Evolutionary conservation across 2,797 vertebrate species (phyloP).

Genomic region (Peromyscus eremicus): DNA sequence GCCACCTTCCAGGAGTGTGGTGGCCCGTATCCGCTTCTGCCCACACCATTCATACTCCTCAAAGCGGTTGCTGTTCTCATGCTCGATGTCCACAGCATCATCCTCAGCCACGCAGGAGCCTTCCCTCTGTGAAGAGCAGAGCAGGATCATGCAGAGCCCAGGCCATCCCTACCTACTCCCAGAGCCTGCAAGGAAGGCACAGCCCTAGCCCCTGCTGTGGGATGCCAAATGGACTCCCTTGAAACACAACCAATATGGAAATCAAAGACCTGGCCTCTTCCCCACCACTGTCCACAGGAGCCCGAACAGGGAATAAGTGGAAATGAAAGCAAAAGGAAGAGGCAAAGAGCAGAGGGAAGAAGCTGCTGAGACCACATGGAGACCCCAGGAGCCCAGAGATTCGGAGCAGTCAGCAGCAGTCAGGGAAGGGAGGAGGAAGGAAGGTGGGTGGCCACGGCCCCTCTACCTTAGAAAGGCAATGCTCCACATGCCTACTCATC

Average conservation of each 20-base stretch:
- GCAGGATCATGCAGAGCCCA: conserved; percentile 81
- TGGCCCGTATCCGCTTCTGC: conserved; percentile 99
- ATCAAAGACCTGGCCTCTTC: conserved; percentile 62
- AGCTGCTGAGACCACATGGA: conserved; percentile 51
- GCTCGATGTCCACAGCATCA: conserved; percentile 97
- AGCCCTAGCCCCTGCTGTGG: neutral
- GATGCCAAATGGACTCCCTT: conserved; percentile 21
- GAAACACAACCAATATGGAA: conserved; percentile 62
- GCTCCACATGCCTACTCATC: conserved; percentile 99
- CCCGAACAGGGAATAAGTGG: conserved; percentile 52
- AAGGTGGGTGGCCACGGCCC: conserved; percentile 85
- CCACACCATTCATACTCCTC: conserved; percentile 99
- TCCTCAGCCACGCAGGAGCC: conserved; percentile 95
- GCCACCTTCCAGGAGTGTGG: conserved; percentile 97
- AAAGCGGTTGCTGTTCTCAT: conserved; percentile 97
- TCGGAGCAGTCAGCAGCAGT: neutral
- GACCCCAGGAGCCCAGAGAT: conserved; percentile 63
- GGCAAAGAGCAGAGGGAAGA: conserved; percentile 44
- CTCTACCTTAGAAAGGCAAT: conserved; percentile 99
- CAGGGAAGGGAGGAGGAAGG: conserved; percentile 61
- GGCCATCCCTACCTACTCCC: conserved; percentile 51
- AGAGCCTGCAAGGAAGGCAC: conserved; percentile 58
- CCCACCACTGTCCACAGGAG: conserved; percentile 61
- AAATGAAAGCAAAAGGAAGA: conserved; percentile 59
- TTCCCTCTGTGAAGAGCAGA: conserved; percentile 93